Evolutionary conservation across 1,140 invertebrate genomes (phyloP).

Genomic region (Trigoniulus corallinus): DNA sequence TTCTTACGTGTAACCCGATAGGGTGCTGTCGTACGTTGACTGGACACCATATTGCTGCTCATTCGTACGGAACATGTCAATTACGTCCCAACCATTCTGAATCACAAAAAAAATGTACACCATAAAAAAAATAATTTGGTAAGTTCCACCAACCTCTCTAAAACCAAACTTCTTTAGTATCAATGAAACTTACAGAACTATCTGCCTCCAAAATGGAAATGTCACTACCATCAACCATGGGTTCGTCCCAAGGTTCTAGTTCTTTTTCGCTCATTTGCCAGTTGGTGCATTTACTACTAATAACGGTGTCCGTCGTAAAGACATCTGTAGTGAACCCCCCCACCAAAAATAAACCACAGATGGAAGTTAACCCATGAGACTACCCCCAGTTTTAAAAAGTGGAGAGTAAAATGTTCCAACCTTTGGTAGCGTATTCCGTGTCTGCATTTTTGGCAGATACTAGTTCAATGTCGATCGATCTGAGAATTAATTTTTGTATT

Average conservation of each 20-base stretch:
- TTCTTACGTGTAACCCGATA: conserved; percentile 58
- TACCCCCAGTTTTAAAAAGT: conserved; percentile 45
- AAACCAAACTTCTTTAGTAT: neutral
- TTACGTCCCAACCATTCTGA: conserved; percentile 81
- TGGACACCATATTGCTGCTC: conserved; percentile 75
- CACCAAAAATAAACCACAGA: conserved; percentile 4
- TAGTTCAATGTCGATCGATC: conserved; percentile 58
- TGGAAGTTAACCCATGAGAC: conserved; percentile 1
- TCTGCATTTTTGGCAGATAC: conserved; percentile 65
- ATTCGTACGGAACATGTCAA: conserved; percentile 89
- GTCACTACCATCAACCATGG: conserved; percentile 41
- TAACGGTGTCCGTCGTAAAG: conserved; percentile 53
- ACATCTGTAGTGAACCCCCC: conserved; percentile 14
- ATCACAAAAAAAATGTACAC: neutral
- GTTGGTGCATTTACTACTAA: conserved; percentile 40
- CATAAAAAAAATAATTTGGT: neutral
- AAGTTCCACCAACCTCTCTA: neutral
- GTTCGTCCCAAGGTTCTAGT: conserved; percentile 73
- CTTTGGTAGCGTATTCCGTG: conserved; percentile 67
- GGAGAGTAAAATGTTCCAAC: conserved; percentile 20
- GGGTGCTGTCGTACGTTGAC: conserved; percentile 67
- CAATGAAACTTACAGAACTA: conserved; percentile 35
- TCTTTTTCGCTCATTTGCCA: conserved; percentile 52
- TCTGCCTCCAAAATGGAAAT: conserved; percentile 29
- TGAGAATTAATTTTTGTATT: conserved; percentile 70